phyloP scores from a whole-genome alignment of 2,113 vertebrate genomes.

The Euleptes europaea region DNA sequence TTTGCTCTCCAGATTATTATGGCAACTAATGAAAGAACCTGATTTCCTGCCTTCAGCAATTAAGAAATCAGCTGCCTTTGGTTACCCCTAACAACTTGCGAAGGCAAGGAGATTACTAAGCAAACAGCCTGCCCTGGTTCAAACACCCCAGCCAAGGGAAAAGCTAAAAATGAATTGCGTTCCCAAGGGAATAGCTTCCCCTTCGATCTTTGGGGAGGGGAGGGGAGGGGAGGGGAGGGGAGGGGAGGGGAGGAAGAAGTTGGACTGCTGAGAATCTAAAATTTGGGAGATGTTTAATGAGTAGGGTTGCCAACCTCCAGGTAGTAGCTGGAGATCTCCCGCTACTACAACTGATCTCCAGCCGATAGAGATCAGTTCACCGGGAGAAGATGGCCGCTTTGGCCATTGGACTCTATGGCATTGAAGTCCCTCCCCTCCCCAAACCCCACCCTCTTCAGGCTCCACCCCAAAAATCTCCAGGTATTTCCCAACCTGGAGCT shows the following conservation, averaged over 20 bases:
- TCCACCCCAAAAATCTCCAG: no score
- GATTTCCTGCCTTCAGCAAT: constrained; percentile 78
- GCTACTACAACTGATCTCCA: no score
- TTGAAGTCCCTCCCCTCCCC: no score
- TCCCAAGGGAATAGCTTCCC: constrained; percentile 67
- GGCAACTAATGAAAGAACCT: constrained; percentile 77
- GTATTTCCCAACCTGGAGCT: no score
- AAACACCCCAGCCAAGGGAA: constrained; percentile 66
- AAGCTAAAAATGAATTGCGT: constrained; percentile 62
- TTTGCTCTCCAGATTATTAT: constrained; percentile 73
- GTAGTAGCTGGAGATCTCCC: no score
- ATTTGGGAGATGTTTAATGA: constrained; percentile 57
- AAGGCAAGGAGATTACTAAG: constrained; percentile 75
- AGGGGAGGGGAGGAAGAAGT: constrained; percentile 68
- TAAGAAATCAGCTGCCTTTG: constrained; percentile 81
- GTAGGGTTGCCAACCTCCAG: no score
- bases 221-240: not conserved
- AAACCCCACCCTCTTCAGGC: no score
- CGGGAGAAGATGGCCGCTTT: no score
- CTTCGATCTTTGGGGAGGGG: constrained; percentile 49
- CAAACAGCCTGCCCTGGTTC: constrained; percentile 72
- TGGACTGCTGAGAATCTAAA: constrained; percentile 63
- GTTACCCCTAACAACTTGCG: constrained; percentile 83
- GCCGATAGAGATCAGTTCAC: no score
- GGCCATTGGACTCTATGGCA: no score